Conservation (phyloP, 1,140 invertebrate genomes). For the Caenorhabditis remanei region DNA sequence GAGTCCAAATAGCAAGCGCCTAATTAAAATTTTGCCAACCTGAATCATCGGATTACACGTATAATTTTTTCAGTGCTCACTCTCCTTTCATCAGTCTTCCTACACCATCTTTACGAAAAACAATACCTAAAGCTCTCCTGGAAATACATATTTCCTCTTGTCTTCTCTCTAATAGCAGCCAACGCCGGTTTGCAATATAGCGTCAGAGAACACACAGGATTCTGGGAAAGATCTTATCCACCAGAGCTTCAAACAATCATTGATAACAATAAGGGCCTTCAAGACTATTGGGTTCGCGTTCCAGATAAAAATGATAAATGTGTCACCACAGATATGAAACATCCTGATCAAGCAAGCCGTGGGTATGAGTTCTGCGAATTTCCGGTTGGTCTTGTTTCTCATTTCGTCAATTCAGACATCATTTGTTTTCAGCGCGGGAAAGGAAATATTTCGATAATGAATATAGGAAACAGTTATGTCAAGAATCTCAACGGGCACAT, state of each 20-base stretch:
- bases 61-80: conserved; percentile 27
- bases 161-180: background rate
- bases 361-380: background rate
- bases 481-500: background rate
- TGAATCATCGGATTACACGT: too few species aligned
- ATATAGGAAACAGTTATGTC: conserved; percentile 18
- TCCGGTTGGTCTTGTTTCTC: background rate
- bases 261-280: background rate
- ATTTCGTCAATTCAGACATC: too few species aligned
- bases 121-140: background rate
- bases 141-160: background rate
- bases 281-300: background rate
- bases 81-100: background rate
- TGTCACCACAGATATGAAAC: background rate
- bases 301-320: background rate
- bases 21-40: background rate
- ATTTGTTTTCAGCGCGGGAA: background rate
- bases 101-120: conserved; percentile 13
- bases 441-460: background rate
- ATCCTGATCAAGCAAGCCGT: background rate
- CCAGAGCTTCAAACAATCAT: background rate
- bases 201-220: background rate
- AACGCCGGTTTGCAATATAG: background rate
- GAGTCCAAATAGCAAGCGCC: background rate
- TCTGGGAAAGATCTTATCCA: background rate